Percentiles rank a stretch among this genome's conserved stretches.
These are phyloP conservation scores for Lordiphosa mommai DNA, from an alignment of 1,140 invertebrate species.

Conservation along the genomic window DNA sequence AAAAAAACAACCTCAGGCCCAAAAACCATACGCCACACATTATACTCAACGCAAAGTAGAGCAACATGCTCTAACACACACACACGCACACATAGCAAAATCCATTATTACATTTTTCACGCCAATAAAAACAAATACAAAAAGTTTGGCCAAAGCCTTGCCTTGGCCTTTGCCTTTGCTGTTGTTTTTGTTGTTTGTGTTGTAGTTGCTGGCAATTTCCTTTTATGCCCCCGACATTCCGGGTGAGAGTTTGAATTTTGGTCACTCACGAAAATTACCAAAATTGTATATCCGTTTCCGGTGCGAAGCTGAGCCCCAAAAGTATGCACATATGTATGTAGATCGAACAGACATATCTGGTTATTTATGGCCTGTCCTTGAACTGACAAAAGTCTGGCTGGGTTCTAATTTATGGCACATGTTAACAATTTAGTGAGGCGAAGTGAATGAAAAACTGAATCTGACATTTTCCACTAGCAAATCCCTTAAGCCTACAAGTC, in stretches of 20 bases:
- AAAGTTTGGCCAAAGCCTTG: slow-evolving; percentile 30
- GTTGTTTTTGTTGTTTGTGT: slow-evolving; percentile 4
- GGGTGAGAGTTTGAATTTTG: slow-evolving; percentile 25
- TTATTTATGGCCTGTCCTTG: slow-evolving; percentile 52
- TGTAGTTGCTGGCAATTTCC: slow-evolving; percentile 54
- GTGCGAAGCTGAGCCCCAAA: slow-evolving; percentile 12
- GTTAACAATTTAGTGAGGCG: slow-evolving; percentile 45
- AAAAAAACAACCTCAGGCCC: slow-evolving; percentile 40
- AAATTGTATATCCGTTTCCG: slow-evolving; percentile 75
- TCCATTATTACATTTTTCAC: slow-evolving; percentile 74
- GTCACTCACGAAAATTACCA: slow-evolving; percentile 70
- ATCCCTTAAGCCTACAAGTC: slow-evolving; percentile 39
- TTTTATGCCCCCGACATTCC: slow-evolving; percentile 24
- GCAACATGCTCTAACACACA: slow-evolving; percentile 24
- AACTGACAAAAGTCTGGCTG: slow-evolving; percentile 5
- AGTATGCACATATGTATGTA: slow-evolving; percentile 10
- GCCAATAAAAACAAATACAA: slow-evolving; percentile 73
- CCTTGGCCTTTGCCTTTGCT: slow-evolving; percentile 22
- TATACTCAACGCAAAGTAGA: slow-evolving; percentile 24
- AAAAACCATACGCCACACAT: slow-evolving; percentile 39
- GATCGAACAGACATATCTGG: slow-evolving; percentile 26
- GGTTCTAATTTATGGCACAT: slow-evolving; percentile 51
- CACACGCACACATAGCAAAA: slow-evolving; percentile 21
- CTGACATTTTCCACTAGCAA: slow-evolving; percentile 31
- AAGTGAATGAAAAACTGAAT: slow-evolving; percentile 9